phyloP scores from a whole-genome alignment of 2,797 vertebrate genomes.

The Myiothlypis coronata region DNA sequence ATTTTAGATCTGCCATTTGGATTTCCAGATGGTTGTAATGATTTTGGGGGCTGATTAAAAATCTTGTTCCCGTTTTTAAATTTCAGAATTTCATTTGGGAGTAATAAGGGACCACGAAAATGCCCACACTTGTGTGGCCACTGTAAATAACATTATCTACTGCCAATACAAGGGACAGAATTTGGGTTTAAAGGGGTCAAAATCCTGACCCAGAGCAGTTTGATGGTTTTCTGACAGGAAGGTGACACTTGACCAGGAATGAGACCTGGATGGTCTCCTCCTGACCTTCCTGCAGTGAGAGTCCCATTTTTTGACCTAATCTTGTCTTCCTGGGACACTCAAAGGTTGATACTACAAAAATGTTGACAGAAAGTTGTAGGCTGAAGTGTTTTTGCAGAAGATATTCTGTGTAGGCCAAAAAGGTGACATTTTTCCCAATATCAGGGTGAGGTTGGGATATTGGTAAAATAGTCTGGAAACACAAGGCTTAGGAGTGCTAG shows the following conservation, averaged over 20 bases:
- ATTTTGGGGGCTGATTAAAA: neutral
- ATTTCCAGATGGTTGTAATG: neutral
- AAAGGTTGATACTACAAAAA: neutral
- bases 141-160: neutral
- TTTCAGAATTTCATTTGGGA: neutral
- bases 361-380: neutral
- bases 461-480: neutral
- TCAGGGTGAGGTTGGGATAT: neutral
- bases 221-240: neutral
- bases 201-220: neutral
- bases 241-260: neutral
- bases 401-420: neutral
- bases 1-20: neutral
- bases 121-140: accelerated
- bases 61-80: neutral
- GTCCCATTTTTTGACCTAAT: neutral
- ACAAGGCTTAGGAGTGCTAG: neutral
- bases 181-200: neutral
- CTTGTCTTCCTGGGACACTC: neutral
- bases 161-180: neutral
- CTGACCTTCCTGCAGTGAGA: neutral
- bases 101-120: neutral
- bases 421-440: accelerated
- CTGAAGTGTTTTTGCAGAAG: neutral
- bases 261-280: neutral